These are phyloP conservation scores for Eledone cirrhosa DNA, from an alignment of 2,888 invertebrate genomes.

Conservation along the genomic window DNA sequence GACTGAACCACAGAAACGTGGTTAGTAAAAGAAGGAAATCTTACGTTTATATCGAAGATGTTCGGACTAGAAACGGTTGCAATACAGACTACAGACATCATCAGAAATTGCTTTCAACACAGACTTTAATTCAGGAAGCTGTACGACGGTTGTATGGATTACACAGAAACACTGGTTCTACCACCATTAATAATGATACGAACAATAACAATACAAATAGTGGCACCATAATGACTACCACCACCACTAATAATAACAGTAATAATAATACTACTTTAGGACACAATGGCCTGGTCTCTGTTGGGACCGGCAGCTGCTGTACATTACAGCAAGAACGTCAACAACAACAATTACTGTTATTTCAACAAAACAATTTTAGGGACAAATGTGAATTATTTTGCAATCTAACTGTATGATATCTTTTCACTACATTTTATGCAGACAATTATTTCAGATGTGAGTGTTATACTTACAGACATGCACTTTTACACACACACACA, in stretches of 20 bases:
- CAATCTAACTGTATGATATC: too few species aligned
- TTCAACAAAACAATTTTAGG: too few species aligned
- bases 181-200: background rate
- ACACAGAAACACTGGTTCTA: background rate
- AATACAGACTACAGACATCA: conserved; percentile 14
- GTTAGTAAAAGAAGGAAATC: background rate
- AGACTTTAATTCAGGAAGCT: conserved; percentile 14
- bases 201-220: background rate
- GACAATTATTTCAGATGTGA: too few species aligned
- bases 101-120: conserved; percentile 14
- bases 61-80: background rate
- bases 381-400: too few species aligned
- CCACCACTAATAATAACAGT: background rate
- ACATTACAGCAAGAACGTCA: too few species aligned
- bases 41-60: conserved; percentile 11
- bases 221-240: background rate
- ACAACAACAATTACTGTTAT: too few species aligned
- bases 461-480: too few species aligned
- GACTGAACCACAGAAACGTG: background rate
- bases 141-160: background rate
- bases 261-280: background rate
- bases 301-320: too few species aligned
- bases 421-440: too few species aligned
- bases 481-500: too few species aligned
- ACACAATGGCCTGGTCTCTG: too few species aligned